A percentile compares a stretch with the other conserved stretches of the same genome.
Evolutionary conservation across 30 jellyfish, hydroid and myxozoan genomes (phyloP).

Genomic region (Cassiopea andromeda): DNA sequence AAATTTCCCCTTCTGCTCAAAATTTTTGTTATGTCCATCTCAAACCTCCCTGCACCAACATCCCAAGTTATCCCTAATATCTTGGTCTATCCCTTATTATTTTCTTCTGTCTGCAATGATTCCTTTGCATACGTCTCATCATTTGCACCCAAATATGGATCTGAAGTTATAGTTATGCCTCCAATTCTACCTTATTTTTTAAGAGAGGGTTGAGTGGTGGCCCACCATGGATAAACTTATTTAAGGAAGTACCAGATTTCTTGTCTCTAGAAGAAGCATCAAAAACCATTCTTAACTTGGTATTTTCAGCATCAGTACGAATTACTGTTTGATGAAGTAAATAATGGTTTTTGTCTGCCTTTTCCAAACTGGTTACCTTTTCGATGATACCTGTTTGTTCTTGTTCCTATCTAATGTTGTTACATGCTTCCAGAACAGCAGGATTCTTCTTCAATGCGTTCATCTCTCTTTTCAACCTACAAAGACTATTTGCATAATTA

Average conservation of each 20-base stretch:
- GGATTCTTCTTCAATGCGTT: slow-evolving; percentile 12
- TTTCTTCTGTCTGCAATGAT: not conserved
- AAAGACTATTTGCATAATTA: slow-evolving; percentile 10
- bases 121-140: not conserved
- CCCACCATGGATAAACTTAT: slow-evolving; percentile 1
- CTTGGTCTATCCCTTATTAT: not conserved
- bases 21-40: not conserved
- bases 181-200: not conserved
- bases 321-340: slow-evolving; percentile 34
- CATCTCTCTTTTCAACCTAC: slow-evolving; percentile 1
- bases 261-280: slow-evolving; percentile 22
- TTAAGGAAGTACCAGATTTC: slow-evolving; percentile 10
- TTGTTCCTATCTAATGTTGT: slow-evolving; percentile 5
- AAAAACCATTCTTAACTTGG: slow-evolving; percentile 21
- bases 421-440: slow-evolving; percentile 5
- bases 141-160: not conserved
- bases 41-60: not conserved
- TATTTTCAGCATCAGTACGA: slow-evolving; percentile 5
- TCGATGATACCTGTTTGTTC: slow-evolving; percentile 12
- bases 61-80: not conserved
- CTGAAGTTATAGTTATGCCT: not conserved
- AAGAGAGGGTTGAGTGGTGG: slow-evolving; percentile 15
- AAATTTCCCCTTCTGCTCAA: not conserved
- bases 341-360: not conserved
- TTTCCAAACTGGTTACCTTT: not conserved